phyloP scores from a whole-genome alignment of 2,113 vertebrate species.

The Paramisgurnus dabryanus region DNA sequence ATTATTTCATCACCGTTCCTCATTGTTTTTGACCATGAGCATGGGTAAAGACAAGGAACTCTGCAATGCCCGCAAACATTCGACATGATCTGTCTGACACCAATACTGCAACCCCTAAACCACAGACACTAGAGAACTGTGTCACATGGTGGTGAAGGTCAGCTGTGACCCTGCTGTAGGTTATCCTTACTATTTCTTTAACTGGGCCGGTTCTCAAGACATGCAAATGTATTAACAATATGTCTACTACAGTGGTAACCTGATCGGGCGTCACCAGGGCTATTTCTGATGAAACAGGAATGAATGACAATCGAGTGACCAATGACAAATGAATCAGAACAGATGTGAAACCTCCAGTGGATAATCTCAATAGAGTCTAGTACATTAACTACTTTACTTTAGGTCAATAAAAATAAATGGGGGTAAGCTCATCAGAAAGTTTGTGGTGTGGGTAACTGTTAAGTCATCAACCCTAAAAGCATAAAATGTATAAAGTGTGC shows the following conservation, averaged over 20 bases:
- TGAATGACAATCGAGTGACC: conserved; percentile 21
- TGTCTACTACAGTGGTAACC: conserved; percentile 8
- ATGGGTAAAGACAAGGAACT: background rate
- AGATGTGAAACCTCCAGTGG: conserved; percentile 4
- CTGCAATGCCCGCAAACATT: background rate
- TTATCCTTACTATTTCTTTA: background rate
- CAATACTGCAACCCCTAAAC: background rate
- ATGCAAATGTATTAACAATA: background rate
- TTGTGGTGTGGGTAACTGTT: background rate
- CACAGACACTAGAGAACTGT: background rate
- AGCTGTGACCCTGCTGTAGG: background rate
- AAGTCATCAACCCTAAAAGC: too few species aligned
- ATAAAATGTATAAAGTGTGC: too few species aligned
- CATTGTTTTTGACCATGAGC: background rate
- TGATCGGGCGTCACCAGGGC: background rate
- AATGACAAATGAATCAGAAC: conserved; percentile 23
- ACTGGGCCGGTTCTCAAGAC: background rate
- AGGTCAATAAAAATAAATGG: background rate
- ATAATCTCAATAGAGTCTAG: background rate
- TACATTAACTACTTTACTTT: background rate
- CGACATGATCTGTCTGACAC: background rate
- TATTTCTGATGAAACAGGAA: conserved; percentile 23
- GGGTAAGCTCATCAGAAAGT: background rate
- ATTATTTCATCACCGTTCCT: background rate
- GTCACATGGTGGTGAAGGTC: conserved; percentile 19